A percentile compares a stretch with the other conserved stretches of the same genome.
Evolutionary conservation across 2,113 vertebrate genomes (phyloP).

Genomic region (Jacana jacana): DNA sequence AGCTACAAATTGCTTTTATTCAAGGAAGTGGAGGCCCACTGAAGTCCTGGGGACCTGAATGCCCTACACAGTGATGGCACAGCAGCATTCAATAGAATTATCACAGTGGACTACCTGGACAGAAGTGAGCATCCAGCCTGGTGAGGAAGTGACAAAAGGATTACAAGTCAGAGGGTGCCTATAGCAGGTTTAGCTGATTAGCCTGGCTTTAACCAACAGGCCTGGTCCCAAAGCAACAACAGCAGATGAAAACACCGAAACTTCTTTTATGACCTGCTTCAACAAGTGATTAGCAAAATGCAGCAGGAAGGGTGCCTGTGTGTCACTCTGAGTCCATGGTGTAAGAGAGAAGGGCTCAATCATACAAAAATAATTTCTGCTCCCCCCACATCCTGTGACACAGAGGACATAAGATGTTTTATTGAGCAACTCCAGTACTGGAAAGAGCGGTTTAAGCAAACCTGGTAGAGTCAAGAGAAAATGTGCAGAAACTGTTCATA

Average conservation of each 20-base stretch:
- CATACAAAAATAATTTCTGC: background rate
- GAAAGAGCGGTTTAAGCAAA: background rate
- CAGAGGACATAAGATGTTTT: background rate
- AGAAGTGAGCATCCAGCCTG: background rate
- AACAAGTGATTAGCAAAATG: background rate
- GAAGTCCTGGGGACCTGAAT: background rate
- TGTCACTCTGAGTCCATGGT: background rate
- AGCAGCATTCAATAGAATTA: background rate
- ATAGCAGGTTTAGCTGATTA: slow-evolving; percentile 3
- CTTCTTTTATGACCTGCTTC: background rate
- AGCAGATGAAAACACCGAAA: background rate
- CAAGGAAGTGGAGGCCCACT: background rate
- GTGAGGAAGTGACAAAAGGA: slow-evolving; percentile 8
- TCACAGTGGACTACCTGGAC: background rate
- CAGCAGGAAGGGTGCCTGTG: background rate
- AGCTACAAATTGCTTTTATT: background rate
- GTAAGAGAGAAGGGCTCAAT: background rate
- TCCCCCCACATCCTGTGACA: background rate
- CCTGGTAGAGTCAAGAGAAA: background rate
- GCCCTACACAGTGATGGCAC: background rate
- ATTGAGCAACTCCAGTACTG: background rate
- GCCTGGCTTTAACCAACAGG: background rate
- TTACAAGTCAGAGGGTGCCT: background rate
- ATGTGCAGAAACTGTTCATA: background rate
- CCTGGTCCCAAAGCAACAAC: background rate